Percentiles rank a stretch among this genome's conserved stretches.
Conservation (phyloP, 2,113 vertebrate species). For the Glaucomys volans region DNA sequence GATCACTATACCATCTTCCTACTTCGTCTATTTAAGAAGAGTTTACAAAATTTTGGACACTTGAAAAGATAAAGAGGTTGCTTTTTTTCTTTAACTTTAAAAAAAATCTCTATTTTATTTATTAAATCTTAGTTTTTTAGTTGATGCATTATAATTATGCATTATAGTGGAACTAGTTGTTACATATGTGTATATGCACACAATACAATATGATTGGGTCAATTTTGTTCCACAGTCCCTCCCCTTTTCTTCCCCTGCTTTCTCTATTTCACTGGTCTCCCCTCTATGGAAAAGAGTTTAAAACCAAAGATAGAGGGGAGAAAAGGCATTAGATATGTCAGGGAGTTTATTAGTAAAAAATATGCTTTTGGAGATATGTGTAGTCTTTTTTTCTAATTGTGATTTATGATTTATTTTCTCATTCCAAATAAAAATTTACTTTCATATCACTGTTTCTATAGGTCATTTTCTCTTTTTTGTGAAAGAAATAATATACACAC, state of each 20-base stretch:
- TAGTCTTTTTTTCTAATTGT: conserved; percentile 34
- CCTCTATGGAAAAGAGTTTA: background rate
- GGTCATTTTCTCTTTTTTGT: background rate
- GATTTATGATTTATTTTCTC: conserved; percentile 32
- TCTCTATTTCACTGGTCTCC: no score
- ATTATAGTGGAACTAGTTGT: no score
- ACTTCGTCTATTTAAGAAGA: background rate
- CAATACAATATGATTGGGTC: no score
- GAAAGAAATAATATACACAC: no score
- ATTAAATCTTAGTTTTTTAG: no score
- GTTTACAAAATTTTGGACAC: background rate
- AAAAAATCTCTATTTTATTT: no score
- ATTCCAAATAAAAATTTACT: conserved; percentile 13
- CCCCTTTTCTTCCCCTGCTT: no score
- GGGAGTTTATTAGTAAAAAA: background rate
- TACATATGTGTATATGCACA: no score
- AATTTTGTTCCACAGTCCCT: no score
- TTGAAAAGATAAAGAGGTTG: background rate
- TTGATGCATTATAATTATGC: no score
- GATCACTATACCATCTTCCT: background rate
- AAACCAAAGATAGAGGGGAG: background rate
- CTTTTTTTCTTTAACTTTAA: no score
- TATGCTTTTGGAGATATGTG: background rate
- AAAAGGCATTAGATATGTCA: background rate
- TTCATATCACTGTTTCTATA: background rate